Evolutionary conservation across 2,113 vertebrate genomes (phyloP).

Genomic region (Halcyon malimbica): DNA sequence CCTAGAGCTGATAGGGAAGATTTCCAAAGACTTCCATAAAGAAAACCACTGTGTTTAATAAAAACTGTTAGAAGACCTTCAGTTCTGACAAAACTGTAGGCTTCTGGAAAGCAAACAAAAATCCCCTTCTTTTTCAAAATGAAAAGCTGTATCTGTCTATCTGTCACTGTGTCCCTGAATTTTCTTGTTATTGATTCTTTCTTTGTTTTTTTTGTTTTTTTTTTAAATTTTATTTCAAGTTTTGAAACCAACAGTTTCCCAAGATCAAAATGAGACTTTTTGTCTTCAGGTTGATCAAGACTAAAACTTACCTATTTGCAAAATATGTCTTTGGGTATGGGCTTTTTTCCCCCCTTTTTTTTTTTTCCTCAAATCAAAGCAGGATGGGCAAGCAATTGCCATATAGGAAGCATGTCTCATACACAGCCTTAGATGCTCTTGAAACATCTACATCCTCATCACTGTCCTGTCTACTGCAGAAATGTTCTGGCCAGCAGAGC

Average conservation of each 20-base stretch:
- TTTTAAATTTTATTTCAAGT: background rate
- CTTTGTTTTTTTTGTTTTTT: background rate
- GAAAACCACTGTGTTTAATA: background rate
- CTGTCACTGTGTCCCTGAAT: background rate
- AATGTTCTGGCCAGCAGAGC: background rate
- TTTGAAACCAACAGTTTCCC: background rate
- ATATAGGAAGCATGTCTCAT: background rate
- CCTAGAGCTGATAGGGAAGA: background rate
- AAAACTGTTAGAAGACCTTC: background rate
- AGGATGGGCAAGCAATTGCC: background rate
- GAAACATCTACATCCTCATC: background rate
- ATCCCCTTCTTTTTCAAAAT: background rate
- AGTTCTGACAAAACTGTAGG: background rate
- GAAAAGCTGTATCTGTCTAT: background rate
- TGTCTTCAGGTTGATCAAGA: background rate
- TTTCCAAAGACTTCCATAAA: background rate
- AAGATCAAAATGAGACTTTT: background rate
- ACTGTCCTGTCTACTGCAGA: background rate
- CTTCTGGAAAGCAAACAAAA: background rate
- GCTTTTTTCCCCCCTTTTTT: background rate
- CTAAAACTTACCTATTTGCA: background rate
- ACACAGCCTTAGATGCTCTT: background rate
- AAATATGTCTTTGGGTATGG: background rate
- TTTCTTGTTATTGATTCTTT: background rate
- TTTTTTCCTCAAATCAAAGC: background rate